phyloP scores from a whole-genome alignment of 2,113 vertebrate genomes.

The Neolamprologus longior region DNA sequence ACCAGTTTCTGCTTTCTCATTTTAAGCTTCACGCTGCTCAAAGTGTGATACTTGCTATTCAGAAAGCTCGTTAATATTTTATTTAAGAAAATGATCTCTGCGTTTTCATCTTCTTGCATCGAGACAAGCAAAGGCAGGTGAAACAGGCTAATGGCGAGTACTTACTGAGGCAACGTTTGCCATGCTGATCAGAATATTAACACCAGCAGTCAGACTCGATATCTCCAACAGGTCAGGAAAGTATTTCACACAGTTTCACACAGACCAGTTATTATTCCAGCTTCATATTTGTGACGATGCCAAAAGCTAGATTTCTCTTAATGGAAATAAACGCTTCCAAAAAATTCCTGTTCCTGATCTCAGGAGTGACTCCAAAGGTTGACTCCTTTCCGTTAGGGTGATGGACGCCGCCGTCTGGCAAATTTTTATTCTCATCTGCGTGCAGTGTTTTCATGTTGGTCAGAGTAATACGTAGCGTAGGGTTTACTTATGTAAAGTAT shows the following conservation, averaged over 20 bases:
- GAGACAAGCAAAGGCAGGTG: not conserved
- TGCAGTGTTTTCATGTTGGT: not conserved
- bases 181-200: not conserved
- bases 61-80: not conserved
- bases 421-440: accelerated
- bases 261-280: not conserved
- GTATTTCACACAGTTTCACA: not conserved
- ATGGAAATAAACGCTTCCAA: not conserved
- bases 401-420: accelerated
- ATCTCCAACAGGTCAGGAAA: not conserved
- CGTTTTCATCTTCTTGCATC: not conserved
- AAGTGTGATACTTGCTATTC: not conserved
- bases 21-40: not conserved
- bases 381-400: not conserved
- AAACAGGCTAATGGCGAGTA: not conserved
- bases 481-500: not conserved
- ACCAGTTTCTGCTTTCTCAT: not conserved
- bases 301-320: not conserved
- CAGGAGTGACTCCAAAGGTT: not conserved
- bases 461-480: accelerated
- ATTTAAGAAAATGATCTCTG: not conserved
- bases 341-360: not conserved
- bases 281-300: not conserved
- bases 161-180: not conserved
- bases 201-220: not conserved